phyloP scores from a whole-genome alignment of 2,797 vertebrate genomes.

The Apogon talboti region DNA sequence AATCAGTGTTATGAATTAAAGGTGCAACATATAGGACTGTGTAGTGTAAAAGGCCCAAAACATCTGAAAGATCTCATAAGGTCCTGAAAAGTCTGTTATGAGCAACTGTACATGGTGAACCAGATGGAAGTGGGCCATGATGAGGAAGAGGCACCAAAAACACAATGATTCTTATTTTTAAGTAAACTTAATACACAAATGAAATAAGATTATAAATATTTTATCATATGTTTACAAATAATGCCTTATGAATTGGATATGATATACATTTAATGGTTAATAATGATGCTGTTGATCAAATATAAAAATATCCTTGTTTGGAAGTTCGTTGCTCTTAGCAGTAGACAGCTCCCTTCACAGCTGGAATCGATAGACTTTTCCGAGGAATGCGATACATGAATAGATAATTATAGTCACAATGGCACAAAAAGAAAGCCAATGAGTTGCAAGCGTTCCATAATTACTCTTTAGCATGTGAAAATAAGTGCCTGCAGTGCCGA shows the following conservation, averaged over 20 bases:
- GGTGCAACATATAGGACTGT: too few relatives aligned
- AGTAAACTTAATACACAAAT: too few relatives aligned
- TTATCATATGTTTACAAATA: too few relatives aligned
- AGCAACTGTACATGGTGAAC: too few relatives aligned
- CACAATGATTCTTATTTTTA: too few relatives aligned
- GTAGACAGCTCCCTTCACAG: constrained; percentile 29
- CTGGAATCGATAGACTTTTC: constrained; percentile 72
- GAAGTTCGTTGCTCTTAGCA: constrained; percentile 22
- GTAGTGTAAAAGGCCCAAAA: too few relatives aligned
- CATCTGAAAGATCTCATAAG: too few relatives aligned
- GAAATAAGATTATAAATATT: too few relatives aligned
- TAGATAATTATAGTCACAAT: constrained; percentile 71
- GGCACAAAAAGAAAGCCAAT: constrained; percentile 55
- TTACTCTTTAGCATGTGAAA: constrained; percentile 71
- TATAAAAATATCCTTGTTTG: constrained; percentile 28
- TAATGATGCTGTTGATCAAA: constrained; percentile 34
- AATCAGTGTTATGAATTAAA: too few relatives aligned
- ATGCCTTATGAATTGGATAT: neutral
- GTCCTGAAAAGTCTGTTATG: too few relatives aligned
- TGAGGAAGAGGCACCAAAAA: too few relatives aligned
- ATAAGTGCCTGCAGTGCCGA: constrained; percentile 62
- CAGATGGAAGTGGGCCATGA: too few relatives aligned
- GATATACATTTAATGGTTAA: constrained; percentile 7
- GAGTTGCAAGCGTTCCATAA: constrained; percentile 65
- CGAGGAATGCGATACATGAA: constrained; percentile 68